Evolutionary conservation across 2,888 invertebrate species (phyloP), one percentile per base, ranked within the genome.

Genomic region (Rhimphoctona megacephalus): DNA sequence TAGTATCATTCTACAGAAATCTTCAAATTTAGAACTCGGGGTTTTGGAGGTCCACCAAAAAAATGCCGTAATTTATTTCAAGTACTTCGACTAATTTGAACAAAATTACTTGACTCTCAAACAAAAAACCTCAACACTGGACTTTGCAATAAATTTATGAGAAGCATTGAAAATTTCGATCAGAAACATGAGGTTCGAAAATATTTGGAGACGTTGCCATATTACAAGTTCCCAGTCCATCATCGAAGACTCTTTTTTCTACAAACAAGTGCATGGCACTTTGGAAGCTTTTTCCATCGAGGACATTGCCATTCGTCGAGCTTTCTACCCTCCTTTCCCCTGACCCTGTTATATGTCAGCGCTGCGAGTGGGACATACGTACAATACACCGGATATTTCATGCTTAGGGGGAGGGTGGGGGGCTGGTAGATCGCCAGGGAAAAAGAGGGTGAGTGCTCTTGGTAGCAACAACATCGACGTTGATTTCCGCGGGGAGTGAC

Each of bases 401-500:
- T 83, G 76, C 83, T 64, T 61, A 1, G 61, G 30, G 61, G 61
- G 0, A 17, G 57, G 30, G 61, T 6, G 61, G 61, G 3, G 6
- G 30, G 84, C 54, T 49, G 69, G 77, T 70, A 81, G 79, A 76
- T 87, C 79, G 79, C 43, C 79, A 69, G 61, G 64, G 66, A 54
- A 79, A 70, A 79, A 61, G 89, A 67, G 84, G 87, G 89, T 90
- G 88, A 88, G 86, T 85, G 86, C 87, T 61, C 74, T 73, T 81
- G 85, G 86, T 77, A 89, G 87, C 86, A 88, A 79, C 88, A 89
- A 87, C 90, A 89, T 89, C 88, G 89, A 87, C 89, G 90, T 92
- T 92, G 93, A 93, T 93, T 93, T 92, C 92, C 92, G 91, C 92
- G 90, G 92, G 91, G 92, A 92, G 90, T 90, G 91, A 90, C 90